Evolutionary conservation across 2,113 vertebrate genomes (phyloP).

Genomic region (Equus quagga): DNA sequence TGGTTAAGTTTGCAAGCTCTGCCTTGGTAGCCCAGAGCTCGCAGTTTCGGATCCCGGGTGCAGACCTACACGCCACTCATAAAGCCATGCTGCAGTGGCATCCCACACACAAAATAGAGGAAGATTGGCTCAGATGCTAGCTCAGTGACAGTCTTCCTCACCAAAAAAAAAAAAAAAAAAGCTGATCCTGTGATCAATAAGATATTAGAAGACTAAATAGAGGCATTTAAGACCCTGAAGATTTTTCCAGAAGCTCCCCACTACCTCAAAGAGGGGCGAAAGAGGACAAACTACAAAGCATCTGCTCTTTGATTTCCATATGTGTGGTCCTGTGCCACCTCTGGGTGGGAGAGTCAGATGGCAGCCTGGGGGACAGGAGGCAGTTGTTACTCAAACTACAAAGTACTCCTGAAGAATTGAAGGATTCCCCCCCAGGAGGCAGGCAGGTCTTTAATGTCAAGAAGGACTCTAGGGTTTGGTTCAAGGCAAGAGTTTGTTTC

Average conservation of each 20-base stretch:
- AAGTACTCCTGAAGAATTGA: not conserved
- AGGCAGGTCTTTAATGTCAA: not conserved
- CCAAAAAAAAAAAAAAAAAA: not conserved
- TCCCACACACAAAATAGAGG: no score
- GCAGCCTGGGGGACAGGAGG: not conserved
- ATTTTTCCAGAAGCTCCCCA: not conserved
- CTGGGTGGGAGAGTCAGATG: not conserved
- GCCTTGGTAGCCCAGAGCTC: no score
- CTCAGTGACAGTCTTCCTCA: no score
- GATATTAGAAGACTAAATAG: not conserved
- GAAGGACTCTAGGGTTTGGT: not conserved
- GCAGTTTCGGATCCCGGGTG: no score
- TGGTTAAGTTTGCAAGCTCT: no score
- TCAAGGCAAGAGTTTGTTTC: not conserved
- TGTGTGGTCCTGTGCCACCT: not conserved
- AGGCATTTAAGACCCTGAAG: not conserved
- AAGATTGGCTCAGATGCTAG: no score
- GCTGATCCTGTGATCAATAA: not conserved
- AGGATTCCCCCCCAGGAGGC: not conserved
- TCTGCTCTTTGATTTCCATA: not conserved
- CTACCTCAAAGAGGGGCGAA: not conserved
- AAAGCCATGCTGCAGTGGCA: no score
- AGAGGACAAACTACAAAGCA: not conserved
- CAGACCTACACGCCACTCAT: no score
- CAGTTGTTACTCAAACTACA: not conserved